Base-by-base conservation (phyloP, 2,888 invertebrate species). In the Diploptera punctata region DNA sequence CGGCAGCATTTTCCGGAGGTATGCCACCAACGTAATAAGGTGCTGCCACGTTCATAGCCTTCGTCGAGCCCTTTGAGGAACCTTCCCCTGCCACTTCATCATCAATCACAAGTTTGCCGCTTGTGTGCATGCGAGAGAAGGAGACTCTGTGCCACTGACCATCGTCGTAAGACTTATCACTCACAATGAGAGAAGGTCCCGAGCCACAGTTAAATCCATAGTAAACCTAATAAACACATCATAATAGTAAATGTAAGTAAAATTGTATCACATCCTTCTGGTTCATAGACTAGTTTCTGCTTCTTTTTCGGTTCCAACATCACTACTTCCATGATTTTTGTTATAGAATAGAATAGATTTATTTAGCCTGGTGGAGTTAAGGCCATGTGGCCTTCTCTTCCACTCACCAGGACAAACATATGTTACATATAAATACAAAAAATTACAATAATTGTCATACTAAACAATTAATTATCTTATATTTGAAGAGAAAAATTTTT, bases 11-110 rank as follows among this genome's bases (percentile, higher is more conserved):
- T 3, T 84, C 81, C 1, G 87, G 85, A 16, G 86, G 83, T n/a
- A 95, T 81, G 0, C 97, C 97, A 24, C 98, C 97, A 67, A 96
- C 86, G 81, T 89, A 95, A 79, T 91, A 90, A 0, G 95, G 95
- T 44, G 90, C 84, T 13, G 84, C 82, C 1, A 95, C 86, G 67
- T 89, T 87, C 3, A 93, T 86, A 0, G 86, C 85, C 16, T 84
- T 82, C 10, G 83, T 70, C 43, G 81, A 78, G 33, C 85, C 84
- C 1, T 81, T 77, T 0, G 89, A 89, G 70, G 84, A 82, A 3
- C 87, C 88, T 62, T 85, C 83, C 0, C 85, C 85, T 3, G 86
- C 82, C 21, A 87, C 87, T 3, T 87, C 88, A 79, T 44, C 49
- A 71, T 91, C 93, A 1, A 95, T 86, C 0, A 87, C 84, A 52